Conservation (phyloP, 1,140 invertebrate genomes). For the Drosophila ficusphila region DNA sequence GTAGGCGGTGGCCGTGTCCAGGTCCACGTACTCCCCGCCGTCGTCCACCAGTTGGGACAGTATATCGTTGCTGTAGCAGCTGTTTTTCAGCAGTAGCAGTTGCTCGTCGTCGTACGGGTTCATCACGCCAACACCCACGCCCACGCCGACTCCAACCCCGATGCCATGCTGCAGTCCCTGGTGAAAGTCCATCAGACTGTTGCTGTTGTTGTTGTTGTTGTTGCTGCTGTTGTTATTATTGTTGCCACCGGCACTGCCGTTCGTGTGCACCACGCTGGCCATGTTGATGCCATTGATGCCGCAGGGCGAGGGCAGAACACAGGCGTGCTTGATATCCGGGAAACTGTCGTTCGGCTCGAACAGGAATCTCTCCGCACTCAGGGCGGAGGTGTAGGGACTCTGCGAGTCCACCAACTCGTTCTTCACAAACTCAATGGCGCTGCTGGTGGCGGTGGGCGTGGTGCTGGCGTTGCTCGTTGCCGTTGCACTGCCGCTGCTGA, state of each 20-base stretch:
- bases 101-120: constrained; percentile 66
- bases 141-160: constrained; percentile 36
- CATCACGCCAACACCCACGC: constrained; percentile 56
- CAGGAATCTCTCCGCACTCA: constrained; percentile 79
- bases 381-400: constrained; percentile 77
- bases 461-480: constrained; percentile 9
- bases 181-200: constrained; percentile 72
- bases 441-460: constrained; percentile 59
- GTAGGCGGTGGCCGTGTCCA: constrained; percentile 73
- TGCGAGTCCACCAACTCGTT: constrained; percentile 80
- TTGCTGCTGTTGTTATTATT: constrained; percentile 42
- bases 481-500: constrained; percentile 3
- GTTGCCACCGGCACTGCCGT: constrained; percentile 42
- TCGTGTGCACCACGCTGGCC: constrained; percentile 50
- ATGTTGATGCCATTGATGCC: constrained; percentile 36
- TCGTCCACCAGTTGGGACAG: constrained; percentile 70
- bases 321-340: constrained; percentile 82
- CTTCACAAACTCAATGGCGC: constrained; percentile 79
- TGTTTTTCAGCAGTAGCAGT: constrained; percentile 74
- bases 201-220: constrained; percentile 55
- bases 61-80: constrained; percentile 65
- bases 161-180: constrained; percentile 37
- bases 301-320: constrained; percentile 46
- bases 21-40: constrained; percentile 72
- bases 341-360: constrained; percentile 75